Evolutionary conservation across 1,140 invertebrate genomes (phyloP), one percentile per base, ranked within the genome.

Genomic region (Homarus americanus): DNA sequence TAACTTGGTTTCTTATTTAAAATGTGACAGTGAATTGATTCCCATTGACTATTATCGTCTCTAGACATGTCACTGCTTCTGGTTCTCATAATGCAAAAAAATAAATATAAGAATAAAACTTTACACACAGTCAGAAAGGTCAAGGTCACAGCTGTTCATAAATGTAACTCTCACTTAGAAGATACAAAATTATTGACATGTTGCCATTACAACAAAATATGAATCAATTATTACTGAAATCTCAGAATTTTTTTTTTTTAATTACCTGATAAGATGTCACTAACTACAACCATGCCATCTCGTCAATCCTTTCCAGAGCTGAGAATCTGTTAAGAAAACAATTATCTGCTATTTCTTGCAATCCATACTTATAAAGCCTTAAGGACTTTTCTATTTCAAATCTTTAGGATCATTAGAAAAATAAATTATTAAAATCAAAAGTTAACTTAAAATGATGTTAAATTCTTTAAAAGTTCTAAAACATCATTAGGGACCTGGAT

Each of bases 1-100:
- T 87, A 78, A 87, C 80, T 83, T 24, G n/a, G n/a, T 40, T 20
- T 28, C 34, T 34, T 66, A 1, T 69, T 69, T 20, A 63, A 10
- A 66, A 40, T 34, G 12, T 63, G 32, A 83, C 40, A 63, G 53
- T 66, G 38, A 79, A 79, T 12, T 41, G 28, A 49, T 2, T 44
- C 24, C 40, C 41, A 79, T 1, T 9, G 28, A 44, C 20, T 69
- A 69, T 69, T 9, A 28, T 69, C 2, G 2, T 69, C n/a, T 24
- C 24, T 24, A 63, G 10, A 15, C 44, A 49, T 49, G n/a, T 32
- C 63, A 28, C 63, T 69, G n/a, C 20, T 79, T 20, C 40, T 32
- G 32, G 15, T 28, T 36, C 40, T 44, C n/a, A 28, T 44, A 79
- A 38, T 78, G 38, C 17, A 17, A 78, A 76, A 78, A 69, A 69